phyloP scores from a whole-genome alignment of 2,888 invertebrate species.

The Eucriotettix oculatus region DNA sequence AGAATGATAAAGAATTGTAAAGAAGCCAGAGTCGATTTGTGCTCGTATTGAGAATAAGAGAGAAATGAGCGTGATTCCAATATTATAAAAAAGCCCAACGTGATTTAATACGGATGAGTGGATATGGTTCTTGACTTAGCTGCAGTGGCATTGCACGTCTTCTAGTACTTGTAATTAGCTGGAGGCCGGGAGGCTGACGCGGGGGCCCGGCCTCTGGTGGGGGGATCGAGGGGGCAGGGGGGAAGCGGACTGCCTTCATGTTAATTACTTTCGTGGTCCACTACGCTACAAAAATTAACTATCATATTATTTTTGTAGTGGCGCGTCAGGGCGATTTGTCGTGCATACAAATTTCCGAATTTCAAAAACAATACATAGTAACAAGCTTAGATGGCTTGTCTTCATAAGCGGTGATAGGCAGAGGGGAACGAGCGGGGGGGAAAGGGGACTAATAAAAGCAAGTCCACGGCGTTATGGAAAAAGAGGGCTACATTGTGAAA shows the following conservation, averaged over 20 bases:
- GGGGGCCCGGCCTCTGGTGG: not conserved
- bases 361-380: constrained; percentile 2
- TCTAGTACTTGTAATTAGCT: too few relatives aligned
- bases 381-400: not conserved
- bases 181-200: not conserved
- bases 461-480: too few relatives aligned
- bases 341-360: constrained; percentile 3
- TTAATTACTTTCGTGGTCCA: not conserved
- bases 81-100: too few relatives aligned
- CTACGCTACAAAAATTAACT: constrained; percentile 2
- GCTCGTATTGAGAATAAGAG: too few relatives aligned
- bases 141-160: too few relatives aligned
- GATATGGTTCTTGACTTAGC: too few relatives aligned
- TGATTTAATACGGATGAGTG: too few relatives aligned
- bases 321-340: not conserved
- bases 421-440: not conserved
- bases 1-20: too few relatives aligned
- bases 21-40: too few relatives aligned
- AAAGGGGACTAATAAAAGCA: too few relatives aligned
- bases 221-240: not conserved
- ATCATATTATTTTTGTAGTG: constrained; percentile 1
- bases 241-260: not conserved
- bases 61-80: too few relatives aligned
- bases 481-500: too few relatives aligned
- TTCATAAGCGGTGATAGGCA: not conserved